Conservation (phyloP, 92 coral and sea anemone genomes). For the Epizoanthus ramosus region DNA sequence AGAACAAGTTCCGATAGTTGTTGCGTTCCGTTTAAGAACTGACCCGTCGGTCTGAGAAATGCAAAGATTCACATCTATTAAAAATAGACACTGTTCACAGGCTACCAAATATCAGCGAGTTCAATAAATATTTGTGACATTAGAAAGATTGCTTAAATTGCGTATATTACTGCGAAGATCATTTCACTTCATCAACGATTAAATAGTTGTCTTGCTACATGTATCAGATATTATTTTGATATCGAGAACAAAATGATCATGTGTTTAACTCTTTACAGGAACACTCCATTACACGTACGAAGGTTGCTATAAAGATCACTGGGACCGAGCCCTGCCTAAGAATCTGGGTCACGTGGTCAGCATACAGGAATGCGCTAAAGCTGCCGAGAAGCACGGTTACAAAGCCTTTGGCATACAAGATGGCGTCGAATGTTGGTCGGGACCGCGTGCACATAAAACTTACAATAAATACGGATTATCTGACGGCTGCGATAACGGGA, state of each 20-base stretch:
- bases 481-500: not conserved
- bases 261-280: not conserved
- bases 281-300: not conserved
- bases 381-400: not conserved
- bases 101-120: too few species aligned
- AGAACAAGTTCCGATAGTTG: too few species aligned
- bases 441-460: slow-evolving; percentile 5
- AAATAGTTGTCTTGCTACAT: too few species aligned
- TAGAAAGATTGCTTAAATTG: too few species aligned
- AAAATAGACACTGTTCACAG: too few species aligned
- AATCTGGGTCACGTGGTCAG: slow-evolving; percentile 12
- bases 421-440: slow-evolving; percentile 26
- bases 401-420: slow-evolving; percentile 11
- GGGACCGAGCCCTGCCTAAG: slow-evolving; percentile 16
- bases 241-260: not conserved
- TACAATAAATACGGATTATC: slow-evolving; percentile 3
- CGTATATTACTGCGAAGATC: too few species aligned
- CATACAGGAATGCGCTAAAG: slow-evolving; percentile 5
- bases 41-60: too few species aligned
- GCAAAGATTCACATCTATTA: too few species aligned
- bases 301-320: not conserved
- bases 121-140: too few species aligned
- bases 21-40: too few species aligned
- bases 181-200: too few species aligned
- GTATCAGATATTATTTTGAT: not conserved